Conservation (phyloP, 2,113 vertebrate species). For the Meles meles region DNA sequence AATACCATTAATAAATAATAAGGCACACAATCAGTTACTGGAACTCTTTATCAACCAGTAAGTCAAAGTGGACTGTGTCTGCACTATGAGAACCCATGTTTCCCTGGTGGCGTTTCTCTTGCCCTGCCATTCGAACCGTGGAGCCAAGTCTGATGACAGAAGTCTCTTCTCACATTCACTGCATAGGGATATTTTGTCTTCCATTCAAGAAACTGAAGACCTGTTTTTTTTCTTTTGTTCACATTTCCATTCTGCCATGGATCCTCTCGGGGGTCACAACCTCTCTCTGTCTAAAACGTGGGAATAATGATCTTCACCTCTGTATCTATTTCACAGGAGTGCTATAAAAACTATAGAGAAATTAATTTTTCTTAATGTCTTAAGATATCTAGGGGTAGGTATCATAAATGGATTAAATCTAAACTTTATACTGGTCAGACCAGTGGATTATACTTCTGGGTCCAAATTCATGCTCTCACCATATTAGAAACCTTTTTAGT, state of each 20-base stretch:
- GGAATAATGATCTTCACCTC: no score
- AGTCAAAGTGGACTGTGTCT: rapidly evolving
- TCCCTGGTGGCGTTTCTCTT: not conserved
- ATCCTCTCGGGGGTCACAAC: not conserved
- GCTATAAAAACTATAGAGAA: not conserved
- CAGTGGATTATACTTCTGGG: not conserved
- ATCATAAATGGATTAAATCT: not conserved
- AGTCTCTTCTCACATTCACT: not conserved
- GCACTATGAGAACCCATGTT: not conserved
- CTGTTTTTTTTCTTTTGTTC: not conserved
- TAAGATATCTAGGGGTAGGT: not conserved
- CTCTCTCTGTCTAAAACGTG: not conserved
- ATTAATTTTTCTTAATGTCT: not conserved
- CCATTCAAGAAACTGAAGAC: not conserved
- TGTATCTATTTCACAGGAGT: not conserved
- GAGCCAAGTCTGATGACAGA: not conserved
- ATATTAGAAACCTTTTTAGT: not conserved
- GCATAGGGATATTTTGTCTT: not conserved
- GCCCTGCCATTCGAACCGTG: rapidly evolving
- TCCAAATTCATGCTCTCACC: not conserved
- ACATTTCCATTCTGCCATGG: not conserved
- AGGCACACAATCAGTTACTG: not conserved
- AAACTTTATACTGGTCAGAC: not conserved
- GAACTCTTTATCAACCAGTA: not conserved
- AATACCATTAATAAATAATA: not conserved